Base-by-base conservation (phyloP, 1,140 invertebrate genomes). In the Condylostylus longicornis region DNA sequence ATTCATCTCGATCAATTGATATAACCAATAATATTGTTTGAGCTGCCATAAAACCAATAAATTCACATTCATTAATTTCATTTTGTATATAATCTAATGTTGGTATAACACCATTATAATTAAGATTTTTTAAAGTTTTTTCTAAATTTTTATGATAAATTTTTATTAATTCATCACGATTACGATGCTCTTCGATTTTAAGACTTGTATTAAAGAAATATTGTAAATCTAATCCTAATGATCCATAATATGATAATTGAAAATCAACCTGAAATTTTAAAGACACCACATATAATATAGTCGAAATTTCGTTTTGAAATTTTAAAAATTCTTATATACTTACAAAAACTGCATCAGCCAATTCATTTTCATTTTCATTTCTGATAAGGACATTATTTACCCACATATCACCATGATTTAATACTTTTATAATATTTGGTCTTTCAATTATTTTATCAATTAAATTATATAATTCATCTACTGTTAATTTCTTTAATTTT, bases 361-460 rank as follows among this genome's bases (percentile, higher is more conserved):
- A 54, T 20, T 42, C 42, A 31, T 43, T 35, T 40, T 45, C 27
- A 5, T 48, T 54, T 19, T 63, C 39, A 39, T 68, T 66, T 50
- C 63, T 61, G 45, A 67, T 70, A 57, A 70, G 59, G 42, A 70
- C 65, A 40, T 70, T 70, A 41, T 69, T 70, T 9, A 62, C 62
- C 67, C 67, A 70, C 18, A 66, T 65, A 45, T 70, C 67, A 7
- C 68, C 68, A 44, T 70, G 67, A 33, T 62, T 54, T 9, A 69
- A 43, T 0, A 68, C 64, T 0, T 49, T 52, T 14, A 58, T 40
- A 27, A 58, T 54, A 5, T 50, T 49, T 1, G 45, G 36, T 12
- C 15, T 29, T n/a, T n/a, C n/a, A n/a, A n/a, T n/a, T n/a, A n/a
- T n/a, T n/a, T n/a, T n/a, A n/a, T n/a, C n/a, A n/a, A n/a, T n/a